These are phyloP conservation scores for Globodera rostochiensis DNA, from an alignment of 1,140 invertebrate species.

Conservation along the genomic window DNA sequence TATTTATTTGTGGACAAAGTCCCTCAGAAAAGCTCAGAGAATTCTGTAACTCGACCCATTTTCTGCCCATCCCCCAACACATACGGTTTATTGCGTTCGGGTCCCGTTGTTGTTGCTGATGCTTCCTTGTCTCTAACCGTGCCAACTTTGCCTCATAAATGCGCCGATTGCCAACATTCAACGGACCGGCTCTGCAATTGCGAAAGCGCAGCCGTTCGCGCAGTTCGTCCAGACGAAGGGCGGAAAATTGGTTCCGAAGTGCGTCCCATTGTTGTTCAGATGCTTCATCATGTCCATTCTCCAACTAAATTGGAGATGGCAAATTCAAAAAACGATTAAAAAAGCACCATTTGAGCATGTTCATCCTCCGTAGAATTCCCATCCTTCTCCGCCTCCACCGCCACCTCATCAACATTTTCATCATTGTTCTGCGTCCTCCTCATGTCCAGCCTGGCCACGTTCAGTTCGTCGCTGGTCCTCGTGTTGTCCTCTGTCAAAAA, in stretches of 20 bases:
- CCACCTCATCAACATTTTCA: neutral
- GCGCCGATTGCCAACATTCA: neutral
- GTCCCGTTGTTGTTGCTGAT: neutral
- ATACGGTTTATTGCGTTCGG: neutral
- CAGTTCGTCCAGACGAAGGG: neutral
- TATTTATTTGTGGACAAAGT: no score
- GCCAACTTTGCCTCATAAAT: constrained; percentile 10
- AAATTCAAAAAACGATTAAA: no score
- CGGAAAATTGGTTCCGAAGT: neutral
- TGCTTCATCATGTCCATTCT: no score
- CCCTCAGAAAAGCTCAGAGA: no score
- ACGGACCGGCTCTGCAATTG: neutral
- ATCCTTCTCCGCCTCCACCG: no score
- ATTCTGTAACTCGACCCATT: no score
- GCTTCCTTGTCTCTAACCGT: neutral
- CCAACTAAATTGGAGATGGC: no score
- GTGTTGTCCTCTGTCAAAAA: neutral
- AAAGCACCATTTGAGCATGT: no score
- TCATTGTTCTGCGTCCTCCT: neutral
- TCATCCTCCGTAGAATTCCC: no score
- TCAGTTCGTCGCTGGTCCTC: neutral
- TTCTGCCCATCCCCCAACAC: no score
- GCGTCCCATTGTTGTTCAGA: neutral
- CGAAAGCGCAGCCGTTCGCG: neutral
- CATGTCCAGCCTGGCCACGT: neutral